Percentiles rank a stretch among this genome's conserved stretches.
phyloP scores from a whole-genome alignment of 2,797 vertebrate species.

The Acanthurus leucopareius region DNA sequence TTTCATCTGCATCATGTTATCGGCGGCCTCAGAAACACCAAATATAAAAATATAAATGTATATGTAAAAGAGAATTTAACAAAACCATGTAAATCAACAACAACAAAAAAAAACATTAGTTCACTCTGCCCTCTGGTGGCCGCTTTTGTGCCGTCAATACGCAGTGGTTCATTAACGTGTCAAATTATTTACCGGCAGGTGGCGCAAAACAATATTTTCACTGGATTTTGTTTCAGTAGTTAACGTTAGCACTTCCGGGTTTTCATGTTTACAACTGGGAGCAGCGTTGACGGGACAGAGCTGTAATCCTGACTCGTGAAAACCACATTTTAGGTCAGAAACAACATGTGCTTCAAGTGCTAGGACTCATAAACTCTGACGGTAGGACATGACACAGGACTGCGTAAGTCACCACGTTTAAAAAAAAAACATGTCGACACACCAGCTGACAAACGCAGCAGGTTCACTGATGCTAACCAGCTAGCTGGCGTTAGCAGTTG shows the following conservation, averaged over 20 bases:
- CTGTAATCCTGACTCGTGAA: conserved; percentile 5
- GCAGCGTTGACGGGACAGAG: not conserved
- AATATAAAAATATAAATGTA: too few species aligned
- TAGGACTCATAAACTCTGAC: not conserved
- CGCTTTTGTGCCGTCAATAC: too few species aligned
- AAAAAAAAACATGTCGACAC: not conserved
- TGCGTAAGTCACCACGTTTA: fast-evolving
- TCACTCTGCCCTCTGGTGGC: too few species aligned
- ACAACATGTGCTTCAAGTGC: conserved; percentile 4
- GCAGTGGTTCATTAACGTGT: not conserved
- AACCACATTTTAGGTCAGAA: not conserved
- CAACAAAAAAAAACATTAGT: too few species aligned
- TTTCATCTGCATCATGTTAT: too few species aligned
- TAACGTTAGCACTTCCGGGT: conserved; percentile 72
- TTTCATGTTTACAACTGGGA: conserved; percentile 72
- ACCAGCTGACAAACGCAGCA: not conserved
- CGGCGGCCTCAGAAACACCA: too few species aligned
- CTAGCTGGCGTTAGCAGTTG: conserved; percentile 29
- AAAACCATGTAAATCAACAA: too few species aligned
- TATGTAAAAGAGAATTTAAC: too few species aligned
- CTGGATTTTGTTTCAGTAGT: not conserved
- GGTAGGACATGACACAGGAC: conserved; percentile 22
- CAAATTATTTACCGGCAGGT: not conserved
- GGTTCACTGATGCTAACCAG: conserved; percentile 34
- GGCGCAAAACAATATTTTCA: conserved; percentile 17